These are phyloP conservation scores for Amblyjoppa proteus DNA, from an alignment of 2,888 invertebrate genomes.

Conservation along the genomic window DNA sequence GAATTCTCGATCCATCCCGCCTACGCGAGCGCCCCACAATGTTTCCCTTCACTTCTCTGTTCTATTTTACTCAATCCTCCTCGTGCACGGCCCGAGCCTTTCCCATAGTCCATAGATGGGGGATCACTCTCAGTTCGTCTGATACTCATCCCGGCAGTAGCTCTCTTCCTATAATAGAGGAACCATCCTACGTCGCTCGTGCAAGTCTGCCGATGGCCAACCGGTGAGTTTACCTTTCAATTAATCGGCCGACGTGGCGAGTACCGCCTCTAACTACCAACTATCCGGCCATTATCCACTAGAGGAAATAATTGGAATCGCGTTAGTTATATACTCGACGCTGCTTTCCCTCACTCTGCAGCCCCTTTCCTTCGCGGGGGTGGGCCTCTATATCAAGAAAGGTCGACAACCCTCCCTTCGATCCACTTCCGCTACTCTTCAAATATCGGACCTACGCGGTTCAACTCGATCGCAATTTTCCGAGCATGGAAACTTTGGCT, in stretches of 20 bases:
- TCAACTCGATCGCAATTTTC: slow-evolving; percentile 2
- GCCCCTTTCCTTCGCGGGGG: slow-evolving; percentile 12
- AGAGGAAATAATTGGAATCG: slow-evolving; percentile 83
- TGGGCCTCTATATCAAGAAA: slow-evolving; percentile 52
- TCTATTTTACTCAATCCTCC: slow-evolving; percentile 61
- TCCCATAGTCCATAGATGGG: slow-evolving; percentile 41
- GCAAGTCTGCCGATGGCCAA: slow-evolving; percentile 81
- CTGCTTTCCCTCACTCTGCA: neutral
- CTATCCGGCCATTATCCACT: slow-evolving; percentile 82
- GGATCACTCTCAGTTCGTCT: slow-evolving; percentile 68
- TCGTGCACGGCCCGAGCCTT: slow-evolving; percentile 52
- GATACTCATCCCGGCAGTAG: slow-evolving; percentile 59
- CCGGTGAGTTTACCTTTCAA: slow-evolving; percentile 84
- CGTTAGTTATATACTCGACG: slow-evolving; percentile 71
- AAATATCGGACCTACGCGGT: slow-evolving; percentile 9
- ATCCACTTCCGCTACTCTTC: slow-evolving; percentile 1
- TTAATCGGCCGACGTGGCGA: slow-evolving; percentile 80
- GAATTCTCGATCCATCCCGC: slow-evolving; percentile 47
- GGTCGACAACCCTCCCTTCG: slow-evolving; percentile 58
- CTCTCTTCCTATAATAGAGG: slow-evolving; percentile 67
- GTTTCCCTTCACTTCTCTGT: slow-evolving; percentile 58
- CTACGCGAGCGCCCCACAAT: slow-evolving; percentile 55
- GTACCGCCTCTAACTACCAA: slow-evolving; percentile 79
- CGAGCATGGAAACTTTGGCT: neutral
- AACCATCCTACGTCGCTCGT: slow-evolving; percentile 69